Evolutionary conservation across 2,888 invertebrate species (phyloP).

Genomic region (Oasisia sp.): DNA sequence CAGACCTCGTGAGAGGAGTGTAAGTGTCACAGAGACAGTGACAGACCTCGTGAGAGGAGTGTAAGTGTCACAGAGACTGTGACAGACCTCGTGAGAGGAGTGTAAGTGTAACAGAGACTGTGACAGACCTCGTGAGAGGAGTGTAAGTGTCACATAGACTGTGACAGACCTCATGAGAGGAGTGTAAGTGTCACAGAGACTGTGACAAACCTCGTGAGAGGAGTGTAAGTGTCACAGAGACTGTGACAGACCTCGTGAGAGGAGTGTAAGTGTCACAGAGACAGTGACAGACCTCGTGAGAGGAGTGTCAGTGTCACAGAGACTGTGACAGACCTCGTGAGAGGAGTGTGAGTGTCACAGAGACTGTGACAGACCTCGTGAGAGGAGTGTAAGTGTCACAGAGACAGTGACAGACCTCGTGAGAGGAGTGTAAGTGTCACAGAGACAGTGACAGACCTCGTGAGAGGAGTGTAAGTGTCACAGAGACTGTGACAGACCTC

Average conservation of each 20-base stretch:
- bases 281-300: slow-evolving; percentile 95
- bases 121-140: slow-evolving; percentile 95
- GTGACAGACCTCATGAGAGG: slow-evolving; percentile 97
- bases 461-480: slow-evolving; percentile 88
- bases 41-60: slow-evolving; percentile 94
- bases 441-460: slow-evolving; percentile 95
- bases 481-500: slow-evolving; percentile 95
- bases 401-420: slow-evolving; percentile 97
- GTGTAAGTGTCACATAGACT: slow-evolving; percentile 88
- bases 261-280: slow-evolving; percentile 90
- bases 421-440: slow-evolving; percentile 88
- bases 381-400: slow-evolving; percentile 88
- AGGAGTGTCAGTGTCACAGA: slow-evolving; percentile 90
- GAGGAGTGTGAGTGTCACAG: slow-evolving; percentile 90
- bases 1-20: slow-evolving; percentile 92
- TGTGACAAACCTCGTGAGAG: slow-evolving; percentile 94
- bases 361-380: slow-evolving; percentile 95
- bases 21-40: slow-evolving; percentile 91
- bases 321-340: slow-evolving; percentile 93
- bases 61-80: slow-evolving; percentile 91
- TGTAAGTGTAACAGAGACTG: slow-evolving; percentile 89
- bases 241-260: slow-evolving; percentile 94
- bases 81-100: slow-evolving; percentile 94
- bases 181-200: slow-evolving; percentile 89
- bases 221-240: slow-evolving; percentile 89